Evolutionary conservation across 2,797 vertebrate species (phyloP).

Genomic region (Psittacula echo): DNA sequence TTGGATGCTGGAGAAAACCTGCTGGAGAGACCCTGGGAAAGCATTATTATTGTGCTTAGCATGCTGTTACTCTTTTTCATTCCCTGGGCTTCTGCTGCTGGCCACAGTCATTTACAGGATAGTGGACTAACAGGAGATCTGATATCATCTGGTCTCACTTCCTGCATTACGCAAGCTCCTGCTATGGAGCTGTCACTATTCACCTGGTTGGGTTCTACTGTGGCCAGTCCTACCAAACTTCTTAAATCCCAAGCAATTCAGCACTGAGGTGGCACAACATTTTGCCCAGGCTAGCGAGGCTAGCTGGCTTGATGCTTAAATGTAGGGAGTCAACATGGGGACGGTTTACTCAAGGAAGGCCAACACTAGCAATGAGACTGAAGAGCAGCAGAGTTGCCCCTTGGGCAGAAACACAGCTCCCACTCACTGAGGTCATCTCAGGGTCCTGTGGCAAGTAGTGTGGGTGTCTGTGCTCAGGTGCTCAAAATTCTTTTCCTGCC

Average conservation of each 20-base stretch:
- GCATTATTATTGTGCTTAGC: neutral
- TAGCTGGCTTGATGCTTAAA: neutral
- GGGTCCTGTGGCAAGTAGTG: neutral
- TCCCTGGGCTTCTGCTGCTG: neutral
- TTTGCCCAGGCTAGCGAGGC: neutral
- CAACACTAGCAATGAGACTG: neutral
- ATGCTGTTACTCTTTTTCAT: neutral
- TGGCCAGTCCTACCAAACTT: neutral
- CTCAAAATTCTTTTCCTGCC: neutral
- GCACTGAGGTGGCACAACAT: neutral
- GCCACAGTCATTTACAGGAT: neutral
- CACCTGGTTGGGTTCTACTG: neutral
- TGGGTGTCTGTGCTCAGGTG: neutral
- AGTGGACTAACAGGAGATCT: neutral
- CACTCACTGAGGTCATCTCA: rapidly evolving
- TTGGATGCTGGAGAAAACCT: neutral
- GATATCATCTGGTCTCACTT: neutral
- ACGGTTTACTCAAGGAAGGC: neutral
- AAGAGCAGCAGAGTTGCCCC: neutral
- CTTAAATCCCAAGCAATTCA: neutral
- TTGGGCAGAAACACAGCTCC: neutral
- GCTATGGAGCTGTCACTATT: neutral
- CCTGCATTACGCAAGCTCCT: neutral
- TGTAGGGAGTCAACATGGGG: neutral
- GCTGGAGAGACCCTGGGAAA: neutral